phyloP scores from a whole-genome alignment of 2,888 invertebrate species.

The Saturnia japonica region DNA sequence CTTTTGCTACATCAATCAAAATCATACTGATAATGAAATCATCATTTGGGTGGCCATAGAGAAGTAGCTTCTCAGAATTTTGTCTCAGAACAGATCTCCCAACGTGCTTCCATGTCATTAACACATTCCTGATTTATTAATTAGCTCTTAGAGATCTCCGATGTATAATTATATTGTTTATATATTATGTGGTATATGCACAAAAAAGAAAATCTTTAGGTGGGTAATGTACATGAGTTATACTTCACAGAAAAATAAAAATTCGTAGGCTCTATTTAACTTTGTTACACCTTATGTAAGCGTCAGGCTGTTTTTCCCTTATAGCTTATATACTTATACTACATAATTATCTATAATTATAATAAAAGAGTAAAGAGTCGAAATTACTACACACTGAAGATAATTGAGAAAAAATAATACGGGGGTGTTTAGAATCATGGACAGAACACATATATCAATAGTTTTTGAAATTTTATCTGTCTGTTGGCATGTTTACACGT shows the following conservation, averaged over 20 bases:
- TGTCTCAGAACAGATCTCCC: slow-evolving; percentile 48
- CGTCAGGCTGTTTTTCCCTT: background rate
- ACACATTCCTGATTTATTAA: slow-evolving; percentile 81
- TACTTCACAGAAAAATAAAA: background rate
- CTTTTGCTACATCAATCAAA: slow-evolving; percentile 80
- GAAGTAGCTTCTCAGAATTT: slow-evolving; percentile 69
- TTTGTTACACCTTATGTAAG: background rate
- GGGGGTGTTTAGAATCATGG: too few relatives aligned
- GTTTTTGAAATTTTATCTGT: too few relatives aligned
- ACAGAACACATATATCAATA: too few relatives aligned
- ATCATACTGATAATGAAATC: slow-evolving; percentile 82
- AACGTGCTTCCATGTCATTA: slow-evolving; percentile 68
- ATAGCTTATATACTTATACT: too few relatives aligned
- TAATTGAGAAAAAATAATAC: too few relatives aligned
- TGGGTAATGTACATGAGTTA: background rate
- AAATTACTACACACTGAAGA: too few relatives aligned
- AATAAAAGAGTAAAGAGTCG: too few relatives aligned
- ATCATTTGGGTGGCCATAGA: slow-evolving; percentile 82
- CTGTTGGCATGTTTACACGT: too few relatives aligned
- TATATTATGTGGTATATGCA: background rate
- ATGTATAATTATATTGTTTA: slow-evolving; percentile 3
- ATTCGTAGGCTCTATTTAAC: background rate
- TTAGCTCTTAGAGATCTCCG: slow-evolving; percentile 57
- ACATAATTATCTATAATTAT: too few relatives aligned
- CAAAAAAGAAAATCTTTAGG: background rate